phyloP scores from a whole-genome alignment of 2,888 invertebrate genomes.

The Ariolimax columbianus region DNA sequence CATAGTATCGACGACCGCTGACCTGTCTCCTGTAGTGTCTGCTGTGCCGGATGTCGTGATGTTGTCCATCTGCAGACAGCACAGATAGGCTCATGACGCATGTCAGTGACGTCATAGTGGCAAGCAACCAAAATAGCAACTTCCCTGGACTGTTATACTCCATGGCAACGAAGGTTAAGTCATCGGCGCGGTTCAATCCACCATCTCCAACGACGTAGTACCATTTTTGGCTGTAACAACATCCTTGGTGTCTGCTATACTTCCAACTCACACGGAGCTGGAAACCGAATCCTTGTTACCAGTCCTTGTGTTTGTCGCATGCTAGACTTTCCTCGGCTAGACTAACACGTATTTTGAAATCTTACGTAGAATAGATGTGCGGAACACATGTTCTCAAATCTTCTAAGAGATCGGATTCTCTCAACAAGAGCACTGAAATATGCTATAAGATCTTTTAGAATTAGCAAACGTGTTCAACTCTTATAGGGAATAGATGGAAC shows the following conservation, averaged over 20 bases:
- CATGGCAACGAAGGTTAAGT: background rate
- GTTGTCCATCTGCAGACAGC: background rate
- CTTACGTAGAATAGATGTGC: no score
- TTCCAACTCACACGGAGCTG: background rate
- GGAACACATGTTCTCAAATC: no score
- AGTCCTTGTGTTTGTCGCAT: background rate
- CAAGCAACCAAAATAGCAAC: background rate
- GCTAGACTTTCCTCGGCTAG: background rate
- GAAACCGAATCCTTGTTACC: background rate
- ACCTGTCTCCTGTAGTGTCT: constrained; percentile 18
- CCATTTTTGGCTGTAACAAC: background rate
- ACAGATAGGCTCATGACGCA: background rate
- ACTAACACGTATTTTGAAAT: background rate
- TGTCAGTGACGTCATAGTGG: background rate
- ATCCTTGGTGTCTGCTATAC: background rate
- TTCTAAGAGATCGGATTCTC: no score
- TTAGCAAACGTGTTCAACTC: no score
- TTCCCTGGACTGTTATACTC: constrained; percentile 39
- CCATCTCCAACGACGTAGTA: background rate
- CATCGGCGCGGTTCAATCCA: constrained; percentile 10
- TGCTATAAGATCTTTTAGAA: no score
- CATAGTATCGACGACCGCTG: background rate
- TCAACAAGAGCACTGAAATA: no score
- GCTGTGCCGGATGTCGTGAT: constrained; percentile 18
- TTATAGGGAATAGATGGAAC: no score